Base-by-base conservation (phyloP, 2,888 invertebrate genomes). In the Plebejus anna region DNA sequence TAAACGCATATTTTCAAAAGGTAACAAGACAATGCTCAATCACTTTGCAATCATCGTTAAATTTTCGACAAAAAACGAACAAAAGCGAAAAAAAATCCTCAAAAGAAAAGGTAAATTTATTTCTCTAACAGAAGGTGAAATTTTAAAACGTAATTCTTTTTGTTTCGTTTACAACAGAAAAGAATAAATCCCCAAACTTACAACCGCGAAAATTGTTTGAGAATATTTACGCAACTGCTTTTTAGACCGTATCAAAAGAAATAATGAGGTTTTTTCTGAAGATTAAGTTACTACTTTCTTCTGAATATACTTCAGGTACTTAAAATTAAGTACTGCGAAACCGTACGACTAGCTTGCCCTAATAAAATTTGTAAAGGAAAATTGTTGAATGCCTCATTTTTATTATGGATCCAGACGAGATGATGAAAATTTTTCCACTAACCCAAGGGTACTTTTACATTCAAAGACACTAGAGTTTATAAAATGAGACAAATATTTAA, bases 31-130 rank as follows among this genome's bases (percentile, higher is more conserved):
- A 66, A 66, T 66, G 32, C 32, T 66, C 66, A 66, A 66, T 32
- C 36, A 66, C 66, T 66, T 66, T 36, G 66, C 32, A 66, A 66
- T 66, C 66, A 66, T 66, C 16, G 32, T 66, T 36, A 66, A 66
- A 66, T 66, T 36, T 66, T 1, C 66, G 2, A 1, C 32, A 1
- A 66, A 32, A 66, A 32, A 16, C 4, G 36, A 22, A 66, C 66
- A 66, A 66, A 66, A 36, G 11, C 9, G 66, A 36, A 36, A 66
- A 32, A 61, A 22, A 0, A 0, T 16, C 32, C 9, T 66, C 66
- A 32, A 66, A 66, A 66, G 16, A 32, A 36, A 66, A 36, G 32
- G 32, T 66, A 66, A 32, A 66, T 61, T 61, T 61, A 66, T 66
- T 66, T 66, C 32, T 32, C 5, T 5, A 66, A 66, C 66, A 66